Base-by-base conservation (phyloP, 2,888 invertebrate genomes). In the Lucinisca nassula region DNA sequence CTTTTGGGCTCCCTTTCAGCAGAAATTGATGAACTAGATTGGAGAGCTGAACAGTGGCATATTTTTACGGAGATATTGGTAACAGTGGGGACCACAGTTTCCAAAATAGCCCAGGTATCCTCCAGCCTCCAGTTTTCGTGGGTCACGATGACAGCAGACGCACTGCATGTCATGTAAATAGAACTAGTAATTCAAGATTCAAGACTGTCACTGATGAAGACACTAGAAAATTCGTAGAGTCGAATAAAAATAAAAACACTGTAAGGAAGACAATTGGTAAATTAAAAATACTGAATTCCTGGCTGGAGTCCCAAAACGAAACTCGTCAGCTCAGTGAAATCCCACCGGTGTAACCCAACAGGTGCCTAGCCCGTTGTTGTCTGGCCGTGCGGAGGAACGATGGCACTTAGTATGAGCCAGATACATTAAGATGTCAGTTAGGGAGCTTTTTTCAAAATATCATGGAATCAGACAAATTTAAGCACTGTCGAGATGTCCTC, bases 401-500 rank as follows among this genome's bases (percentile, higher is more conserved):
- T 51, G 51, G 51, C 4, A 51, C 10, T 21, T 12, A 51, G 21
- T 51, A 51, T 51, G 51, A 51, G n/a, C 51, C 51, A 21, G 51
- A n/a, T 4, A 51, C 51, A 21, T n/a, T 51, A n/a, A 12, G n/a
- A 51, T 21, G 51, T 51, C 51, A 51, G 10, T 51, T 51, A 51
- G 51, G 51, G 10, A 51, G 51, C 51, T 51, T 51, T 51, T 51
- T 12, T 14, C 40, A 30, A 32, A 75, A 84, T 37, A 51, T 84
- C 1, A 24, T 85, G 27, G 61, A 79, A n/a, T 76, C 77, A 37
- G 14, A 14, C 24, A 73, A 70, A 14, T 83, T 87, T 38, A 70
- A 72, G 27, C 83, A 87, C 30, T 67, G 58, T 6, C 38, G 77
- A 73, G 83, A 83, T 30, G 83, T 87, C 0, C 12, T 83, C 12